These are phyloP conservation scores for Trichacis sp. DNA, from an alignment of 2,888 invertebrate genomes.

Conservation along the genomic window DNA sequence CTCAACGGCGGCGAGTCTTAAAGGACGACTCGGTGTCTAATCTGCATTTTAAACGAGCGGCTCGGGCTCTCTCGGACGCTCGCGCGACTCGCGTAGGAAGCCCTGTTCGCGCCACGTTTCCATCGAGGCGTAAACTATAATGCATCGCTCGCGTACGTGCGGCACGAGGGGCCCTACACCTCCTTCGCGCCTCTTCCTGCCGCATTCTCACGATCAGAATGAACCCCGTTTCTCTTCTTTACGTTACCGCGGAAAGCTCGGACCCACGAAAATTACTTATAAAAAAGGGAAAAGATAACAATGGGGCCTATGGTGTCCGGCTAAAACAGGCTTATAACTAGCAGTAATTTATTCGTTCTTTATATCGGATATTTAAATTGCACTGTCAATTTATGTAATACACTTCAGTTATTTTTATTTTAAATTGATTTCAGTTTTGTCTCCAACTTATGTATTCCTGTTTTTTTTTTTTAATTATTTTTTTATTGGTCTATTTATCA, in stretches of 20 bases:
- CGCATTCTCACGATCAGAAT: constrained; percentile 28
- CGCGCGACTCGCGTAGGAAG: constrained; percentile 16
- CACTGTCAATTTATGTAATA: too few species aligned
- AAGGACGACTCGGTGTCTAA: constrained; percentile 51
- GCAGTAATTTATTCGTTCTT: too few species aligned
- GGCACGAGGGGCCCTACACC: constrained; percentile 3
- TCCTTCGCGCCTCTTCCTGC: constrained; percentile 23
- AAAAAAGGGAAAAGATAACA: too few species aligned
- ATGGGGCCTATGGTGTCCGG: too few species aligned
- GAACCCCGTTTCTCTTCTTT: neutral
- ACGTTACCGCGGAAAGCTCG: neutral
- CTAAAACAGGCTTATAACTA: too few species aligned
- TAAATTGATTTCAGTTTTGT: too few species aligned
- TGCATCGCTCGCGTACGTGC: constrained; percentile 21
- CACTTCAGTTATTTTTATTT: too few species aligned
- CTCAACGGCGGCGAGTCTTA: constrained; percentile 39
- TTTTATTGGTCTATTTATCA: too few species aligned
- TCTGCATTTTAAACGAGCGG: constrained; percentile 62
- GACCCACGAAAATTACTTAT: too few species aligned
- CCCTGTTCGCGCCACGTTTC: constrained; percentile 29
- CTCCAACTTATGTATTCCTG: too few species aligned
- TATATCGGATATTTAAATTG: too few species aligned
- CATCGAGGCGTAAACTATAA: constrained; percentile 39
- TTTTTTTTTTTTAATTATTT: too few species aligned
- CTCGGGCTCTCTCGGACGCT: constrained; percentile 27